Conservation (phyloP, 2,888 invertebrate genomes). For the Coleophora flavipennella region DNA sequence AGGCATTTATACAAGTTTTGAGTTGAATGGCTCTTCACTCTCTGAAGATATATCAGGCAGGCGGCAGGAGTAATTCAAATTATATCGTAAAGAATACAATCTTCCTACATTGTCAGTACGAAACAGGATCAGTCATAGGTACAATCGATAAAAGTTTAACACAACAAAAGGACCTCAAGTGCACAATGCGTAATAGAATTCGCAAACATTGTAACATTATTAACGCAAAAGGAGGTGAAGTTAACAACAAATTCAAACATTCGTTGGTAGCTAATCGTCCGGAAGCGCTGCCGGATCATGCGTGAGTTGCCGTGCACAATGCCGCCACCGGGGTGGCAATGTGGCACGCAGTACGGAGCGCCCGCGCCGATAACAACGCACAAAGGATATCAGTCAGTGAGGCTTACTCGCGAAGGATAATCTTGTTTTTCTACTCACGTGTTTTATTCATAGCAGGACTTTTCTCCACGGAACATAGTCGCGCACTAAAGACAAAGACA, state of each 20-base stretch:
- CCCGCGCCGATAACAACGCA: slow-evolving; percentile 22
- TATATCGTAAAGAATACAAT: background rate
- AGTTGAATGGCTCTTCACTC: no score
- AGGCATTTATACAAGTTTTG: no score
- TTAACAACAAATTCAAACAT: slow-evolving; percentile 70
- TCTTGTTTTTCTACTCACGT: slow-evolving; percentile 46
- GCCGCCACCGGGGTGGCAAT: slow-evolving; percentile 56
- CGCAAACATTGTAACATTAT: slow-evolving; percentile 69
- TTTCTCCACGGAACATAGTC: slow-evolving; percentile 50
- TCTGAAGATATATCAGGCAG: no score
- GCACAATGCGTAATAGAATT: slow-evolving; percentile 70
- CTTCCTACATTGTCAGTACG: slow-evolving; percentile 18
- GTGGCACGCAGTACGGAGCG: slow-evolving; percentile 20
- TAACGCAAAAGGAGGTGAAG: slow-evolving; percentile 68
- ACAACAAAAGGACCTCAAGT: slow-evolving; percentile 42
- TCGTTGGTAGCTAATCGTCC: slow-evolving; percentile 62
- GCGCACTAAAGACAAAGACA: slow-evolving; percentile 52
- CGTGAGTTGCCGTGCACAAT: slow-evolving; percentile 52
- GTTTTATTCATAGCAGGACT: slow-evolving; percentile 63
- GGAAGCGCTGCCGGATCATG: slow-evolving; percentile 62
- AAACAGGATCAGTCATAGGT: slow-evolving; percentile 52
- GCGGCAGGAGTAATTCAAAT: no score
- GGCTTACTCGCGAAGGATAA: slow-evolving; percentile 18
- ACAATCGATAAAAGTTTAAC: slow-evolving; percentile 49
- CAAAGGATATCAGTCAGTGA: slow-evolving; percentile 21